Base-by-base conservation (phyloP, 2,888 invertebrate genomes). In the Metacarcinus magister region DNA sequence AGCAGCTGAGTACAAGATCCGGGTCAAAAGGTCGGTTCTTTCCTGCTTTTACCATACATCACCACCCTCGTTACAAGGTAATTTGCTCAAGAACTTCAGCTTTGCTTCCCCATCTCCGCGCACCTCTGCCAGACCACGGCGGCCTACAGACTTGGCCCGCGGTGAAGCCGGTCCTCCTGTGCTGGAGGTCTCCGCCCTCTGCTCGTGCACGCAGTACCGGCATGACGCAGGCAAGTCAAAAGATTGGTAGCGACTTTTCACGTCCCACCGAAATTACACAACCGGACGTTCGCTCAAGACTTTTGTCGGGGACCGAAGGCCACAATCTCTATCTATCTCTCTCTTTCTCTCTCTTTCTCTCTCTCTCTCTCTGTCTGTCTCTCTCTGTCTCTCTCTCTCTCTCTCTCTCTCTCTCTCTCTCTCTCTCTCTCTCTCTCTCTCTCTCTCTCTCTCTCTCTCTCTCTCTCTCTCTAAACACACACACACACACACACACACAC, bases 21-120 rank as follows among this genome's bases (percentile, higher is more conserved):
- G 67, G 67, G 67, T 67, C 67, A 67, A 67, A 67, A 67, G 67
- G 67, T 67, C 67, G 67, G 67, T 67, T 67, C 4, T 3, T n/a
- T 67, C n/a, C 67, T n/a, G 67, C 67, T 67, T 67, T 67, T 67
- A 67, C 67, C 67, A 67, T 67, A 67, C 67, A 67, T 3, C 67
- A 67, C 67, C n/a, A n/a, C 67, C 67, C 67, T n/a, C n/a, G 67
- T 67, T 67, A 67, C 67, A 67, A 67, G 67, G n/a, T 67, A 67
- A 67, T 67, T 23, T 16, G n/a, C 67, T 67, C 4, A 23, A 23
- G 67, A 67, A 67, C 67, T n/a, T n/a, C 23, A n/a, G n/a, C 67
- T n/a, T 67, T n/a, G n/a, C 67, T 67, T 67, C 67, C 67, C n/a
- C n/a, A 67, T 67, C 67, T 23, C n/a, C n/a, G 67, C n/a, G 67